Base-by-base conservation (phyloP, 1,140 invertebrate genomes). In the Drosophila pruinosa region DNA sequence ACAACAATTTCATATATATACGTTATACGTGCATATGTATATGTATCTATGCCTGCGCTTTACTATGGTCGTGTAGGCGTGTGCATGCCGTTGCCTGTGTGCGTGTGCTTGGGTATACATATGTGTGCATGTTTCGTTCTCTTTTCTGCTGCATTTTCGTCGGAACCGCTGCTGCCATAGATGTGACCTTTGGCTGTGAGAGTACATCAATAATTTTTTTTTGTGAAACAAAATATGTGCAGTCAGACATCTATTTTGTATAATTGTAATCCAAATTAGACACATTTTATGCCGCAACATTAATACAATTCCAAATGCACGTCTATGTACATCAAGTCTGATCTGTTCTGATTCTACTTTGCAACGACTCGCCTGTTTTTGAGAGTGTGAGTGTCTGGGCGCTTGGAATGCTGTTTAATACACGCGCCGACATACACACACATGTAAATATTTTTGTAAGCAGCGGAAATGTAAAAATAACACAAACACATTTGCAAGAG, bases 401-500 rank as follows among this genome's bases (percentile, higher is more conserved):
- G 21, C 54, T 77, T 76, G 80, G 80, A 83, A 83, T 76, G 73
- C 69, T 83, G 58, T 54, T 63, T 48, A 69, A 57, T 70, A 43
- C 47, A 53, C 53, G 62, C 52, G 53, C 43, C 53, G 19, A 38
- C 45, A 56, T 24, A 47, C 15, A 48, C 24, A 56, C 58, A 62
- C 43, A 59, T 63, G 48, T 79, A 78, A 85, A 83, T 88, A 81
- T 86, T 86, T 86, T 80, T 73, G 70, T 86, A 75, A 81, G 81
- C 82, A 88, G 72, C 82, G 82, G 82, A 88, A 78, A 88, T 88
- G 82, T 88, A 78, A 88, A 88, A 88, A 88, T 88, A 88, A 88
- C 82, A 82, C 81, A 64, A 76, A 85, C 64, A 77, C 77, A 75
- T 88, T 80, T 74, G 69, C 62, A 86, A 65, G 68, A 53, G 56